Conservation (phyloP, 2,113 vertebrate genomes). For the Melanerpes formicivorus region DNA sequence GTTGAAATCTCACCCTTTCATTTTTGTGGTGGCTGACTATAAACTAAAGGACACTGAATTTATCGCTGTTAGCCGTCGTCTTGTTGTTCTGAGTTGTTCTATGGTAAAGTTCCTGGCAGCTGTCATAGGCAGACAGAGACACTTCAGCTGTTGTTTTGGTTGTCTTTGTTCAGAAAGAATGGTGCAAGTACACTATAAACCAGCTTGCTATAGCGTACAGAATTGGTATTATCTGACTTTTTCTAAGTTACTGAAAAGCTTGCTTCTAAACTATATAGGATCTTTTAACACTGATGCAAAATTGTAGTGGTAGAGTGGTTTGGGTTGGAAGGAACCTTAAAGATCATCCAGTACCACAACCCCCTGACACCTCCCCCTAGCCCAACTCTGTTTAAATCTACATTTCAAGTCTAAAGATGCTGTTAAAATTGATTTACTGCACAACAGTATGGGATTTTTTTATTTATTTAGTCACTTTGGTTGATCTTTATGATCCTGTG, state of each 20-base stretch:
- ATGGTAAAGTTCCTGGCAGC: background rate
- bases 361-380: too few relatives aligned
- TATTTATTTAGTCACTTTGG: background rate
- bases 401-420: background rate
- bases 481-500: background rate
- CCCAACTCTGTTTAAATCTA: background rate
- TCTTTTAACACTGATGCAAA: background rate
- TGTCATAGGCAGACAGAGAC: background rate
- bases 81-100: background rate
- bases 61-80: background rate
- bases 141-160: background rate
- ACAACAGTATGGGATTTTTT: background rate
- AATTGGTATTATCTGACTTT: background rate
- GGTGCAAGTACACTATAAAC: background rate
- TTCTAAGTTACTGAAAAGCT: background rate
- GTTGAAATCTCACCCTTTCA: background rate
- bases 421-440: background rate
- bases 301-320: background rate
- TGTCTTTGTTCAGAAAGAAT: background rate
- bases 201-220: background rate
- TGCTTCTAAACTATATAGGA: background rate
- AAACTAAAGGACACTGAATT: background rate
- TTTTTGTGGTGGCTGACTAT: background rate
- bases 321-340: too few relatives aligned
- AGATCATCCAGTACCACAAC: too few relatives aligned